Percentiles rank a stretch among this genome's conserved stretches.
Evolutionary conservation across 2,888 invertebrate species (phyloP).

Genomic region (Lysandra bellargus): DNA sequence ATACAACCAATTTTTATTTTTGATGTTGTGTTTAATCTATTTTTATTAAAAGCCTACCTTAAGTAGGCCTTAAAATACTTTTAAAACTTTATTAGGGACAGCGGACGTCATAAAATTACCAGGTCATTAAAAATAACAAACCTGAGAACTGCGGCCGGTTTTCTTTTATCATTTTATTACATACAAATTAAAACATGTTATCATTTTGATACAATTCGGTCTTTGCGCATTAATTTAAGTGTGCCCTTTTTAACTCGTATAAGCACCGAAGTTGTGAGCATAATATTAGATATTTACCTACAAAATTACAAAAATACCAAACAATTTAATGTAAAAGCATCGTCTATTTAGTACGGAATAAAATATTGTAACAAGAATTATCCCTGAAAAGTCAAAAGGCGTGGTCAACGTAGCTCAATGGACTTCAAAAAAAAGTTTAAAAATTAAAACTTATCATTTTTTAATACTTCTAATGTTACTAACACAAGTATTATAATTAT

Average conservation of each 20-base stretch:
- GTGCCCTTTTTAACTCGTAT: neutral
- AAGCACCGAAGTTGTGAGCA: no score
- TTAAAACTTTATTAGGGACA: neutral
- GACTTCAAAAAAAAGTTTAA: no score
- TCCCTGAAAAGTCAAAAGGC: neutral
- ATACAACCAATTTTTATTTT: no score
- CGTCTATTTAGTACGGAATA: neutral
- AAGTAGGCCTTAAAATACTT: neutral
- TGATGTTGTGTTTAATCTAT: no score
- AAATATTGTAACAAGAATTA: neutral
- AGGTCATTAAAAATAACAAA: neutral
- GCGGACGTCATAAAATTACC: neutral
- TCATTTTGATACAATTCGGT: conserved; percentile 1
- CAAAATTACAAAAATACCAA: neutral
- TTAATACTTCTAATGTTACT: no score
- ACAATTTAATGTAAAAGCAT: neutral
- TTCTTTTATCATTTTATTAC: conserved; percentile 2
- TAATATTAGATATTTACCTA: no score
- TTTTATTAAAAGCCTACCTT: neutral
- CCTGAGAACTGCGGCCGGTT: neutral
- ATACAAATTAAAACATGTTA: neutral
- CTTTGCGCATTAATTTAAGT: conserved; percentile 11
- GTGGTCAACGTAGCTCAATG: neutral
- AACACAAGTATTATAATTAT: no score
- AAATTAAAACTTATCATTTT: no score